Evolutionary conservation across 2,113 vertebrate genomes (phyloP).

Genomic region (Misgurnus mizolepis): DNA sequence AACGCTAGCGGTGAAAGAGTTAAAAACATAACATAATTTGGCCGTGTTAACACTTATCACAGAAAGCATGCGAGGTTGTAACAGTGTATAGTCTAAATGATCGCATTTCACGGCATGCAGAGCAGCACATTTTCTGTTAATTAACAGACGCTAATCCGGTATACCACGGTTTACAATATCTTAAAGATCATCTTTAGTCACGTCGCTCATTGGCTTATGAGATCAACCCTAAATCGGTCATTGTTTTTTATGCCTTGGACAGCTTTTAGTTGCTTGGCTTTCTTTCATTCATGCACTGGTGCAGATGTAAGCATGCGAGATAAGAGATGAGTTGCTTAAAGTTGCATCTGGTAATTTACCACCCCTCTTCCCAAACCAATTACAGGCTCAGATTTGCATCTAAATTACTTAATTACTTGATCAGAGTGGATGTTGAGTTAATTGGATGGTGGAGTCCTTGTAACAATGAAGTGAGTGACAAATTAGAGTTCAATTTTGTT

Average conservation of each 20-base stretch:
- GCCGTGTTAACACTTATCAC: background rate
- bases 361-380: constrained; percentile 36
- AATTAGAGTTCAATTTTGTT: constrained; percentile 54
- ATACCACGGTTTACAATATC: constrained; percentile 1
- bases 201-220: background rate
- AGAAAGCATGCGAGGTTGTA: background rate
- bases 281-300: constrained; percentile 1
- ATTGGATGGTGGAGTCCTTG: constrained; percentile 52
- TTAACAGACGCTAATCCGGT: constrained; percentile 8
- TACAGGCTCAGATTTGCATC: constrained; percentile 54
- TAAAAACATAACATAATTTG: background rate
- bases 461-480: constrained; percentile 55
- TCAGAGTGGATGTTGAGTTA: constrained; percentile 51
- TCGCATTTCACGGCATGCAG: background rate
- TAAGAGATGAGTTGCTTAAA: constrained; percentile 10
- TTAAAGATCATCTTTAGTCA: background rate
- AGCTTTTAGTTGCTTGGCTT: background rate
- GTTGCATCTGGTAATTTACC: constrained; percentile 34
- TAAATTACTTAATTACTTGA: constrained; percentile 56
- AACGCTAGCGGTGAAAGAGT: too few relatives aligned
- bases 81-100: background rate
- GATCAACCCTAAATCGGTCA: background rate
- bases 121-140: constrained; percentile 9
- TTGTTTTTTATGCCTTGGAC: background rate
- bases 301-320: constrained; percentile 30